phyloP scores from a whole-genome alignment of 2,888 invertebrate genomes.

The Dryocosmus kuriphilus region DNA sequence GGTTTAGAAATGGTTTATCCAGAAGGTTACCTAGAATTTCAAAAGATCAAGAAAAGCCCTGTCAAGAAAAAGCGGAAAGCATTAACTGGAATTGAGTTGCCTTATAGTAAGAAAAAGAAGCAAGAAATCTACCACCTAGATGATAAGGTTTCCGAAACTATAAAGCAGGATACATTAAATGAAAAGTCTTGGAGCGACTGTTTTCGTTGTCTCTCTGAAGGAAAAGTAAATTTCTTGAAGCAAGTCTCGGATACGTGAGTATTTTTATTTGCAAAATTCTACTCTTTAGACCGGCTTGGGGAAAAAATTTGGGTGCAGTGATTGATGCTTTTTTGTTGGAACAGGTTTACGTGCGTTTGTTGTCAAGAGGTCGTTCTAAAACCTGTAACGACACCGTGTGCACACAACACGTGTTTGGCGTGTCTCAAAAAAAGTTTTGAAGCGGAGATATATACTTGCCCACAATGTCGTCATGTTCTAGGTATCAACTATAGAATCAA shows the following conservation, averaged over 20 bases:
- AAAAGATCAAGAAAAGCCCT: slow-evolving; percentile 63
- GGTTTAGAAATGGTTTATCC: slow-evolving; percentile 79
- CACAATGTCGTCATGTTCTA: slow-evolving; percentile 16
- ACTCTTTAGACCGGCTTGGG: background rate
- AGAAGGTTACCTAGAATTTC: slow-evolving; percentile 84
- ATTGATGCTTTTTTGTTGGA: slow-evolving; percentile 41
- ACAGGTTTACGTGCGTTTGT: slow-evolving; percentile 86
- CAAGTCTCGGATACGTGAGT: slow-evolving; percentile 66
- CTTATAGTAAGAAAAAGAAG: slow-evolving; percentile 55
- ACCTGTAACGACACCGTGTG: slow-evolving; percentile 87
- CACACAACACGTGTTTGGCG: slow-evolving; percentile 86
- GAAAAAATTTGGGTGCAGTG: background rate
- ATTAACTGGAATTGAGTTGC: slow-evolving; percentile 54
- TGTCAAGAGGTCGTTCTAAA: slow-evolving; percentile 86
- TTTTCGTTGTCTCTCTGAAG: background rate
- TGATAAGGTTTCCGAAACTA: slow-evolving; percentile 72
- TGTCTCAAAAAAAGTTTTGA: slow-evolving; percentile 79
- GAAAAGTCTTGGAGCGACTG: slow-evolving; percentile 83
- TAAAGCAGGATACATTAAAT: slow-evolving; percentile 82
- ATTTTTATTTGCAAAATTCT: background rate
- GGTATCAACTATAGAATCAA: slow-evolving; percentile 10
- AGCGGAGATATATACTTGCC: slow-evolving; percentile 23
- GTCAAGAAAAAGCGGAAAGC: slow-evolving; percentile 58
- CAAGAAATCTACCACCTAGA: slow-evolving; percentile 73
- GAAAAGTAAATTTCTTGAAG: slow-evolving; percentile 44